phyloP scores from a whole-genome alignment of 2,888 invertebrate genomes.

The Eulithis prunata region DNA sequence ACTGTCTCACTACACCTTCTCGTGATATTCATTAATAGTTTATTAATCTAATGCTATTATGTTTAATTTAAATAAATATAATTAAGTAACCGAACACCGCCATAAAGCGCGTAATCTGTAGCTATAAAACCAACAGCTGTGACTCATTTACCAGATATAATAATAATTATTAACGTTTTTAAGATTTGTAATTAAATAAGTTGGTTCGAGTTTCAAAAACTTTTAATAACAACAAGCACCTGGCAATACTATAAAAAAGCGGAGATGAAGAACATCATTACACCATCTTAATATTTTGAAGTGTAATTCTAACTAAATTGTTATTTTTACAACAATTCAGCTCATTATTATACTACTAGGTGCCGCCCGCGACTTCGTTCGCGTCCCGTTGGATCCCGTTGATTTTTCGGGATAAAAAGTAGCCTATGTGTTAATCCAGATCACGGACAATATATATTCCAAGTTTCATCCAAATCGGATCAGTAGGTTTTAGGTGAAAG shows the following conservation, averaged over 20 bases:
- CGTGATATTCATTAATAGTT: constrained; percentile 6
- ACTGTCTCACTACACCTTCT: not conserved
- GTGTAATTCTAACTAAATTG: too few species aligned
- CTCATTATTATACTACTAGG: too few species aligned
- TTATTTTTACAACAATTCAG: too few species aligned
- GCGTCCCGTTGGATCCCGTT: too few species aligned
- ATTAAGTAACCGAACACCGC: constrained; percentile 2
- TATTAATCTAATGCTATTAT: constrained; percentile 8
- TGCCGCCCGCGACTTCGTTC: too few species aligned
- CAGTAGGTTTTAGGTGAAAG: too few species aligned
- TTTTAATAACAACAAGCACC: constrained; percentile 1
- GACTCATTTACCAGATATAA: not conserved
- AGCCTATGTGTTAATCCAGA: too few species aligned
- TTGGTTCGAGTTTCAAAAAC: constrained; percentile 9
- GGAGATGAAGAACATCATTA: too few species aligned
- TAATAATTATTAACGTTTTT: not conserved
- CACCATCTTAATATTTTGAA: too few species aligned
- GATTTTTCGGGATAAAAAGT: too few species aligned
- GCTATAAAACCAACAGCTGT: constrained; percentile 14
- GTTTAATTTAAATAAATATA: constrained; percentile 18
- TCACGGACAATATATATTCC: too few species aligned
- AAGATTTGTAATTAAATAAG: not conserved
- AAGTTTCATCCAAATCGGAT: too few species aligned
- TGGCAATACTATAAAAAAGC: not conserved
- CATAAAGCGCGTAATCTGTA: constrained; percentile 6